Evolutionary conservation across 1,140 invertebrate genomes (phyloP), one percentile per base, ranked within the genome.

Genomic region (Leguminivora glycinivorella): DNA sequence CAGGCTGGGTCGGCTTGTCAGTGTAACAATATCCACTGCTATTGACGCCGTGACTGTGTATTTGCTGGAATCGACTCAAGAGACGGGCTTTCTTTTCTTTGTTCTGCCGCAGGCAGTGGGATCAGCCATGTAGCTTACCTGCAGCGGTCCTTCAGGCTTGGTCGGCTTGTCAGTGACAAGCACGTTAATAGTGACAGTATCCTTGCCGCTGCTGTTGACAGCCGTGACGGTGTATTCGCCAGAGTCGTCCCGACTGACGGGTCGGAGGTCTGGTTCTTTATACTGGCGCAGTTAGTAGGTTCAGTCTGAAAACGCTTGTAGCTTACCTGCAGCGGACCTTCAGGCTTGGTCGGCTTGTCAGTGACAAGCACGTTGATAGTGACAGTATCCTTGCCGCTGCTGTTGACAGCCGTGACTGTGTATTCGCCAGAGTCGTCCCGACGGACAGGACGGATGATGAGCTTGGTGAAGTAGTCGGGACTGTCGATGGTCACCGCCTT

Each of bases 141-240:
- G 88, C n/a, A 99, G 88, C 58, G 98, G 98, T 80, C 97, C 98
- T 92, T 98, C 96, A 4, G 98, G 98, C 67, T 95, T 92, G 4
- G 93, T 92, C 0, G 98, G 98, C 79, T 98, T 98, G 84, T 98
- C 97, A n/a, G 96, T 97, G 58, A 99, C 97, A 31, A 95, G 94
- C 10, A 99, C 97, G 73, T 96, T 96, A 67, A 99, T 95, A 5
- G 96, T 96, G 12, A 98, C 98, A 24, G 94, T 94, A 81, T 99
- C 98, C 80, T 95, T 96, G 78, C 97, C 97, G 26, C 96, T 97
- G 38, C 94, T 95, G 87, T 98, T 98, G 31, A 94, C 94, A 0
- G 97, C 97, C 0, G 94, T 95, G 29, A 98, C 94, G n/a, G 95
- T 95, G 84, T 98, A 99, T 86, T 97, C 95, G 17, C 97, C 98